Conservation (phyloP, 2,888 invertebrate genomes). For the Epicampocera succincta region DNA sequence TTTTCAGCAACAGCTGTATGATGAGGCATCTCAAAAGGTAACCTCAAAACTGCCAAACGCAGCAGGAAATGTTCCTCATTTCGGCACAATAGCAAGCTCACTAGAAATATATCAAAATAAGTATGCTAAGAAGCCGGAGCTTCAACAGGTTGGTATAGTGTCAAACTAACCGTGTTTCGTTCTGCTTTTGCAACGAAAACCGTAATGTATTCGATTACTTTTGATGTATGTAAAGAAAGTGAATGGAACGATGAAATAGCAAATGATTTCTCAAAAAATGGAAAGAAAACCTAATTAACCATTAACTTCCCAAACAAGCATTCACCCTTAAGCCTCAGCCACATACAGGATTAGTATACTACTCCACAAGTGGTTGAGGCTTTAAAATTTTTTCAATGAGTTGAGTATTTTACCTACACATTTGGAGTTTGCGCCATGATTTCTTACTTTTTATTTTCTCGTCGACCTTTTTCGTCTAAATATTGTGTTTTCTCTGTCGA, state of each 20-base stretch:
- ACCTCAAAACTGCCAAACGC: conserved; percentile 75
- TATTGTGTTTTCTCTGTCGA: conserved; percentile 59
- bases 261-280: conserved; percentile 55
- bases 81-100: conserved; percentile 79
- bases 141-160: conserved; percentile 77
- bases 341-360: conserved; percentile 27
- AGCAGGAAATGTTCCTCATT: conserved; percentile 77
- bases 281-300: conserved; percentile 38
- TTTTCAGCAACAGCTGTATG: conserved; percentile 79
- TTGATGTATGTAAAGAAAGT: conserved; percentile 37
- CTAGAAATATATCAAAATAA: conserved; percentile 81
- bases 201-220: conserved; percentile 46
- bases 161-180: conserved; percentile 62
- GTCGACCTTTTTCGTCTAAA: conserved; percentile 64
- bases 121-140: conserved; percentile 80
- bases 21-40: conserved; percentile 73
- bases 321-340: conserved; percentile 45
- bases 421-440: conserved; percentile 55
- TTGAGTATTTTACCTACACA: conserved; percentile 33
- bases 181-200: conserved; percentile 53
- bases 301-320: conserved; percentile 16
- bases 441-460: conserved; percentile 53
- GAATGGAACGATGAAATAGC: conserved; percentile 58
- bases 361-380: conserved; percentile 45
- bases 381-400: conserved; percentile 39